Base-by-base conservation (phyloP, 2,113 vertebrate species). In the Cebidichthys violaceus region DNA sequence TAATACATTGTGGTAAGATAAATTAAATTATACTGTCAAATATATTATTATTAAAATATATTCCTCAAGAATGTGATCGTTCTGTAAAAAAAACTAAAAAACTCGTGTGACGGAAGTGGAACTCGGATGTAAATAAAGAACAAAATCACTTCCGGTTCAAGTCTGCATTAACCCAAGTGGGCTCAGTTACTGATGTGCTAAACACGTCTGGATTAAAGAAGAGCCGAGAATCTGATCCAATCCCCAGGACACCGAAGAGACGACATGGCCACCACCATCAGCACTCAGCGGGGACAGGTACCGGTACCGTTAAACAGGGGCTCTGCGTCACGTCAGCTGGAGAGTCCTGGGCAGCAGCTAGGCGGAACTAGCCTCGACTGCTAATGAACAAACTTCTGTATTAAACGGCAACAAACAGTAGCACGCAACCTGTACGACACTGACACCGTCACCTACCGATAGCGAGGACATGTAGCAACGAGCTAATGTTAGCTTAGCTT, bases 221-320 rank as follows among this genome's bases (percentile, higher is more conserved):
- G 6, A 62, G 4, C 0, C 17, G 1, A 50, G 31, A 61, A 8
- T 37, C 1, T 4, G 0, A 47, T 31, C 27, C 4, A 15, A 15
- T 4, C 41, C 11, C 0, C 0, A 4, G 8, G 3, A 45, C 14
- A 11, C 1, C 18, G 27, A 64, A 27, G 33, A 67, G 24, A 60
- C 65, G 70, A 66, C 68, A 95, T 95, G 95, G 90, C 94, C 33
- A 94, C 91, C 31, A 94, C 92, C 45, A 79, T 95, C 70, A 95
- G 90, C 82, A 95, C 95, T 0, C 94, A 95, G 82, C 81, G 95
- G 61, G 95, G 95, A 78, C 94, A 95, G 93, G 95, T 95, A 89
- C 20, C 35, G 31, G 8, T 33, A 55, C 1, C 35, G 47, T 20
- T 2, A 18, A 17, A 31, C 4, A 0, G 5, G 0, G 52, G 13